A percentile compares a stretch with the other conserved stretches of the same genome.
phyloP scores from a whole-genome alignment of 2,113 vertebrate genomes.

The Myiopsitta monachus region DNA sequence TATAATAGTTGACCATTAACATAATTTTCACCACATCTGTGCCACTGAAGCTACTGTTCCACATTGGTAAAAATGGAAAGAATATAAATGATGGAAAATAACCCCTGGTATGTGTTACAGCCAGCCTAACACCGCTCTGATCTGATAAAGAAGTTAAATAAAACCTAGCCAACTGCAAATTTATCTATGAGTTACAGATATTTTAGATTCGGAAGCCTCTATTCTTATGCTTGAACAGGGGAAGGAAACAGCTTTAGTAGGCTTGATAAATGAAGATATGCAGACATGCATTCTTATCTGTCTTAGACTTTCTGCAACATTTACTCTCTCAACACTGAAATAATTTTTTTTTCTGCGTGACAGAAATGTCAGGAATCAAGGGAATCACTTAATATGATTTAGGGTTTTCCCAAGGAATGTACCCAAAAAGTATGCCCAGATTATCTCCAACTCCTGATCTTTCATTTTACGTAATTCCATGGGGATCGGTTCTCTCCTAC shows the following conservation, averaged over 20 bases:
- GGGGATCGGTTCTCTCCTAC: not conserved
- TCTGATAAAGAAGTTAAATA: not conserved
- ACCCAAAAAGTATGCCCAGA: not conserved
- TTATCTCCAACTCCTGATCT: not conserved
- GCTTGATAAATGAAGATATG: not conserved
- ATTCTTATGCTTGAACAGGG: not conserved
- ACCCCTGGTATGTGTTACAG: not conserved
- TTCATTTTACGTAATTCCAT: not conserved
- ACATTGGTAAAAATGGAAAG: not conserved
- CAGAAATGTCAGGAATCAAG: not conserved
- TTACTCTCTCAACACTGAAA: not conserved
- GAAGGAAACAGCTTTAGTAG: not conserved
- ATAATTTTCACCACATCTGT: not conserved
- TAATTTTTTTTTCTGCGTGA: not conserved
- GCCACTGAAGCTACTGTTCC: not conserved
- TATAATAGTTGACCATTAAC: not conserved
- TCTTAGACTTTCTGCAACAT: not conserved
- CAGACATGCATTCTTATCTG: not conserved
- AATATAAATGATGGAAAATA: not conserved
- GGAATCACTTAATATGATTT: not conserved
- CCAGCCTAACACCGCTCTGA: not conserved
- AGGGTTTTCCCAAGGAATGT: not conserved
- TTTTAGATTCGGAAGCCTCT: not conserved
- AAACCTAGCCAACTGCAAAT: conserved; percentile 3
- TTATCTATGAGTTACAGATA: not conserved